A percentile compares a stretch with the other conserved stretches of the same genome.
Conservation (phyloP, 1,140 invertebrate species). For the Rhagoletis zephyria region DNA sequence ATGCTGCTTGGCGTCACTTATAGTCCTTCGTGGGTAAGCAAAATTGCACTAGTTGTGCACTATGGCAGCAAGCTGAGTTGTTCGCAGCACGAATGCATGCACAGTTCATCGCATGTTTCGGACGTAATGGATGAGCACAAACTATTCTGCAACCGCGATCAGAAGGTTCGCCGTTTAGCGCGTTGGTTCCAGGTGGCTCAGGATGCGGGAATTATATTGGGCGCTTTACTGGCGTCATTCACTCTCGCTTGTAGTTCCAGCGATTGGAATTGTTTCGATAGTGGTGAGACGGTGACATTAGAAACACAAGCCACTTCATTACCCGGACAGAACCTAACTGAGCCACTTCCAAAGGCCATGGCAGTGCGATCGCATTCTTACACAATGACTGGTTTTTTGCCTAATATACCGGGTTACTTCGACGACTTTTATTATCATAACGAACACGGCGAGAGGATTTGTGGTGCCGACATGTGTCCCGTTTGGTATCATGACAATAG, state of each 20-base stretch:
- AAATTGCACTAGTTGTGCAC: constrained; percentile 77
- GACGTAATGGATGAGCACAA: constrained; percentile 72
- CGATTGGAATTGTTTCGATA: constrained; percentile 64
- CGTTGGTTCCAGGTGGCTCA: constrained; percentile 74
- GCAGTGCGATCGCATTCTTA: background rate
- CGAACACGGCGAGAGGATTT: constrained; percentile 75
- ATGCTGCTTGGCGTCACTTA: constrained; percentile 76
- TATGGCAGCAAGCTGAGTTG: constrained; percentile 77
- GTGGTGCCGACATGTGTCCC: constrained; percentile 76
- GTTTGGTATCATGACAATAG: constrained; percentile 58
- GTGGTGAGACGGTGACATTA: background rate
- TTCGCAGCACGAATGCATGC: constrained; percentile 70
- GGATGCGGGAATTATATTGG: constrained; percentile 76
- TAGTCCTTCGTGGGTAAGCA: constrained; percentile 75
- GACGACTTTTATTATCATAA: constrained; percentile 74
- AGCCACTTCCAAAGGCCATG: background rate
- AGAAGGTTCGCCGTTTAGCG: constrained; percentile 70
- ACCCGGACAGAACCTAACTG: background rate
- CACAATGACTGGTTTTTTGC: background rate
- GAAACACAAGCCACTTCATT: background rate
- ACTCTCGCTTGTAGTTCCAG: constrained; percentile 74
- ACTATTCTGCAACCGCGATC: constrained; percentile 72
- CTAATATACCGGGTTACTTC: constrained; percentile 57
- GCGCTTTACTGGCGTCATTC: constrained; percentile 74
- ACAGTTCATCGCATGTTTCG: constrained; percentile 74